These are phyloP conservation scores for Sprattus sprattus DNA, from an alignment of 2,113 vertebrate species.

Conservation along the genomic window DNA sequence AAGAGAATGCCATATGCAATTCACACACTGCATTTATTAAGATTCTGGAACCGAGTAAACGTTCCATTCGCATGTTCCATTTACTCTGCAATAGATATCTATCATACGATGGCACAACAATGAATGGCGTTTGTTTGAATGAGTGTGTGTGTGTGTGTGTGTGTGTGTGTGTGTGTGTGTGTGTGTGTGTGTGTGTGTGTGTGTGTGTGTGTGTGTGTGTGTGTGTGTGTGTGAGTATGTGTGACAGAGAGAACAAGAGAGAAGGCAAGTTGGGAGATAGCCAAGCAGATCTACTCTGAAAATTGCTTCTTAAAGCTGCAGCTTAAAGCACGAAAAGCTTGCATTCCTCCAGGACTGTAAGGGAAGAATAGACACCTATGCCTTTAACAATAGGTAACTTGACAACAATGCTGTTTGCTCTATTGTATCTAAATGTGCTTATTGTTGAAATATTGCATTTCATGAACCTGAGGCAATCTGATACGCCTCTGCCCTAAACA, in stretches of 20 bases:
- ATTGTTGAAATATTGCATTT: conserved; percentile 13
- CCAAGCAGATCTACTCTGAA: too few species aligned
- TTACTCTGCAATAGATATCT: too few species aligned
- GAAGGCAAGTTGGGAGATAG: too few species aligned
- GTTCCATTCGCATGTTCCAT: too few species aligned
- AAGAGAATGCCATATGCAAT: background rate
- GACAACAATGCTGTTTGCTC: background rate
- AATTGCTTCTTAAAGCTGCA: background rate
- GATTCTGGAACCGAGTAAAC: background rate
- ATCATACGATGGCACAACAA: too few species aligned
- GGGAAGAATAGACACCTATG: background rate
- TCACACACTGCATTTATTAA: background rate
- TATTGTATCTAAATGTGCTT: background rate
- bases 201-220: background rate
- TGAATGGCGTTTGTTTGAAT: background rate
- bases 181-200: background rate
- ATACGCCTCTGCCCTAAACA: background rate
- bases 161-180: background rate
- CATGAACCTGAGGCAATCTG: background rate
- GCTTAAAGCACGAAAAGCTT: background rate
- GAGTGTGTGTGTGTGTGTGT: background rate
- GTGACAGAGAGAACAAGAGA: background rate
- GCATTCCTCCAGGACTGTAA: background rate
- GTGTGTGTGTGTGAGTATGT: background rate
- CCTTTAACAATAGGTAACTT: conserved; percentile 1